These are phyloP conservation scores for Melipona quadrifasciata DNA, from an alignment of 1,140 invertebrate genomes.

Conservation along the genomic window DNA sequence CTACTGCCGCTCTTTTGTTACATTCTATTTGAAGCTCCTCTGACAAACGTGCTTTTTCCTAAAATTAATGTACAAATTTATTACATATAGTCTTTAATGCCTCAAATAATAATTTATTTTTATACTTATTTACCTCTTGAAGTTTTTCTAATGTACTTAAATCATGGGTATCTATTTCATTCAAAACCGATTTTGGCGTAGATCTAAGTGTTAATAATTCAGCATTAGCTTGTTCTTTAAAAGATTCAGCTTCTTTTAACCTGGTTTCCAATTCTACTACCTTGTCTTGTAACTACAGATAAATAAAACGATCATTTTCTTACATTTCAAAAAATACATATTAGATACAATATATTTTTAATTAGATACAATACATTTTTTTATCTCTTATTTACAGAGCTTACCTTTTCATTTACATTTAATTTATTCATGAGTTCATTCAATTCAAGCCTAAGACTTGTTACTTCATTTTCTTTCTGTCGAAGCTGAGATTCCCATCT, in stretches of 20 bases:
- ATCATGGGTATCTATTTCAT: constrained; percentile 47
- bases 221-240: constrained; percentile 54
- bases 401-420: constrained; percentile 63
- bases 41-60: constrained; percentile 71
- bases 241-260: constrained; percentile 64
- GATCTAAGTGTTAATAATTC: constrained; percentile 59
- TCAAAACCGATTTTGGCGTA: constrained; percentile 40
- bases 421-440: constrained; percentile 71
- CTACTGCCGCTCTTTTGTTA: constrained; percentile 62
- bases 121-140: constrained; percentile 66
- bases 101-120: not conserved
- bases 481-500: constrained; percentile 86
- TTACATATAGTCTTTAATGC: not conserved
- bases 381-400: not conserved
- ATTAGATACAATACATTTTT: not conserved
- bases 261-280: constrained; percentile 69
- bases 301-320: not conserved
- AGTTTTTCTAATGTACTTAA: constrained; percentile 66
- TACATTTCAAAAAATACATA: not conserved
- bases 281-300: constrained; percentile 66
- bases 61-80: constrained; percentile 22
- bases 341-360: too few relatives aligned
- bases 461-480: constrained; percentile 84
- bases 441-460: constrained; percentile 82
- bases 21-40: constrained; percentile 69